Evolutionary conservation across 2,888 invertebrate genomes (phyloP), one percentile per base, ranked within the genome.

Genomic region (Scaptomyza flava): DNA sequence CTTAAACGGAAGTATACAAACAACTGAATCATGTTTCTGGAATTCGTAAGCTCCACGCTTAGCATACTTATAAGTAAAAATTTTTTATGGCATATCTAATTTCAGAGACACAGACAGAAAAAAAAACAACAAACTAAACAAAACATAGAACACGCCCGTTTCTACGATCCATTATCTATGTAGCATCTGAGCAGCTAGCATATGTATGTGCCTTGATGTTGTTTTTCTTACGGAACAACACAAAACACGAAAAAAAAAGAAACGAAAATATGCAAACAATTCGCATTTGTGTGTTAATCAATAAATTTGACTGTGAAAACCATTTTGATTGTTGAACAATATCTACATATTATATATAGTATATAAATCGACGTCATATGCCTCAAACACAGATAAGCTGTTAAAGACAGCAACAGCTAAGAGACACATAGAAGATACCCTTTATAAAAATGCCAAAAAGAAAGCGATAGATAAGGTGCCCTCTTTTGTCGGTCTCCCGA

Each of bases 271-370:
- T 89, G 84, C 89, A 76, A 84, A 84, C 89, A 84, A 84, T 84
- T 84, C 89, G 77, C 89, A 84, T 84, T 84, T 84, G 87, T 68
- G 77, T 84, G 84, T 84, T 89, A 87, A 89, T 84, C 85, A 87
- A 89, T 77, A 84, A 87, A 89, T 89, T 88, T 88, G 89, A 70
- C 79, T 83, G 84, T 78, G 78, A 88, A 88, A 83, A 83, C 89
- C 84, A 86, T 88, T 84, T 86, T 72, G 89, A 88, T 86, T 78
- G 73, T 81, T 76, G 73, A 75, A 79, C 75, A 86, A 80, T 86
- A 86, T 72, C 76, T 58, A 59, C 62, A 68, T 68, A 67, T 59
- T 51, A 41, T 41, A 41, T 41, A 41, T 41, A 17, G 1, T 36
- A 68, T 62, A 61, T 60, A 45, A 31, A 51, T 68, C 68, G 33